Evolutionary conservation across 2,888 invertebrate species (phyloP), one percentile per base, ranked within the genome.

Genomic region (Onthophagus sagittarius): DNA sequence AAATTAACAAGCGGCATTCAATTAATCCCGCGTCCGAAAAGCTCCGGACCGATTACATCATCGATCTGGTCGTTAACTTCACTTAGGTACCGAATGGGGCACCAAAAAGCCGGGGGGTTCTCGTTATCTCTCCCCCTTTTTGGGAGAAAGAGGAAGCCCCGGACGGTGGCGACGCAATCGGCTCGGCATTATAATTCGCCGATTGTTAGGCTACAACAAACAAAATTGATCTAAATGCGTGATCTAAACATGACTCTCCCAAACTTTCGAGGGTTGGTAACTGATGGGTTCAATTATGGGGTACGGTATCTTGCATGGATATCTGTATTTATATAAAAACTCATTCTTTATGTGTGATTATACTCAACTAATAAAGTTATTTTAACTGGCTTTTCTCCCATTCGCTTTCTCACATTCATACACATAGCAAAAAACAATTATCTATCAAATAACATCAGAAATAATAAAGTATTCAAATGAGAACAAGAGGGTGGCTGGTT

Each of bases 151-250:
- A 14, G 23, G 64, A 13, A n/a, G 6, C 23, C 67, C n/a, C n/a
- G 31, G 67, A 31, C 83, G 82, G 80, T 82, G 78, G 77, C 76
- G 78, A 79, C 77, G 83, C 82, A 83, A 83, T 84, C 81, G 80
- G 80, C 78, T 81, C 39, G 39, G 39, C 83, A 84, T 84, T 84
- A 85, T 84, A 84, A 84, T 83, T 83, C 83, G 78, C 81, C 84
- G 82, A 85, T 85, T 85, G 85, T 85, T 83, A 82, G 82, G 83
- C 84, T 83, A 84, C 84, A 84, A 84, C 84, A 84, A 84, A 85
- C 84, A 84, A 82, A 84, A 85, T 84, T 84, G 84, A 84, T 84
- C 84, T 84, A 84, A 84, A 84, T 83, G 84, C 83, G 82, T 83
- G 83, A 84, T 84, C 84, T 84, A 84, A 84, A 84, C 83, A 84